Evolutionary conservation across 2,888 invertebrate genomes (phyloP).

Genomic region (Perizoma flavofasciatum): DNA sequence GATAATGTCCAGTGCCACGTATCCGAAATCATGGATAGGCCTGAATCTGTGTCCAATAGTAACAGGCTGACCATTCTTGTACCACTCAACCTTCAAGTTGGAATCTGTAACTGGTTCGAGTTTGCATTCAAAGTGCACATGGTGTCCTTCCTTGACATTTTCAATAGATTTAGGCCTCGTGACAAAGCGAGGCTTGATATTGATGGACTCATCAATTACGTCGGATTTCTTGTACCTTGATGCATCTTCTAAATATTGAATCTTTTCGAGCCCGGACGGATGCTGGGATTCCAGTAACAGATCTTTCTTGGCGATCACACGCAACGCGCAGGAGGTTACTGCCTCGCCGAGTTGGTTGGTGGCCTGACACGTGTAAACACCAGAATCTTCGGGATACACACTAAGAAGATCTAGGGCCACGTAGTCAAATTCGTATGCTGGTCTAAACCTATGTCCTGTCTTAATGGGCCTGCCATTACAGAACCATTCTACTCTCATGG

Average conservation of each 20-base stretch:
- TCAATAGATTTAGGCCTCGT: conserved; percentile 94
- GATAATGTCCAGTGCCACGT: conserved; percentile 98
- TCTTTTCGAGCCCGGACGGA: conserved; percentile 95
- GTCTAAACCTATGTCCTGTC: conserved; percentile 96
- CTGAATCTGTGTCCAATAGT: conserved; percentile 97
- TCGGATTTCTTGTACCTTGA: conserved; percentile 93
- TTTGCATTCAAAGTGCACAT: conserved; percentile 99
- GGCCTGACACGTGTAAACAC: conserved; percentile 97
- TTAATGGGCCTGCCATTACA: conserved; percentile 96
- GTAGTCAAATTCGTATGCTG: conserved; percentile 98
- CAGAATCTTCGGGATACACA: conserved; percentile 98
- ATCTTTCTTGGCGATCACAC: conserved; percentile 95
- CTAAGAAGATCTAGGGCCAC: conserved; percentile 98
- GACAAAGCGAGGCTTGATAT: conserved; percentile 92
- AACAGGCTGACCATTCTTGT: conserved; percentile 96
- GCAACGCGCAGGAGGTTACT: conserved; percentile 95
- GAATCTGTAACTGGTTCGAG: conserved; percentile 98
- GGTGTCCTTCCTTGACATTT: conserved; percentile 93
- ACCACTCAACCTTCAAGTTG: conserved; percentile 98
- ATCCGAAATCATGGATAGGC: conserved; percentile 99
- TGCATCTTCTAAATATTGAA: conserved; percentile 94
- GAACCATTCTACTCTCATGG: conserved; percentile 98
- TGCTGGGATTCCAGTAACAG: conserved; percentile 94
- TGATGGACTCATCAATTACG: conserved; percentile 92
- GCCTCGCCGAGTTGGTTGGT: conserved; percentile 97